A percentile compares a stretch with the other conserved stretches of the same genome.
Conservation (phyloP, 2,888 invertebrate genomes). For the Synergus laeviventris region DNA sequence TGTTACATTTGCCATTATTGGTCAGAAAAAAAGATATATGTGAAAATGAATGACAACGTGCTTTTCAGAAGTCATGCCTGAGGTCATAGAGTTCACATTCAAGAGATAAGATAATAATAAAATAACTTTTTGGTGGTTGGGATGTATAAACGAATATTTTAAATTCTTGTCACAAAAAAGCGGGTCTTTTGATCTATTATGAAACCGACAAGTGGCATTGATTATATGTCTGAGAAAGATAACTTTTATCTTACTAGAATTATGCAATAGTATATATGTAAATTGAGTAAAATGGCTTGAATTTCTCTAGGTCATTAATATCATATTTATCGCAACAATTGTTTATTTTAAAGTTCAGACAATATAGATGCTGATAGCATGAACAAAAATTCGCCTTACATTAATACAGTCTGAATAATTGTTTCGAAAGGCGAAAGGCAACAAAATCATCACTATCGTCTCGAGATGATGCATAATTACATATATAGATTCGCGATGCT, state of each 20-base stretch:
- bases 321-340: constrained; percentile 1
- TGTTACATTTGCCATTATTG: not conserved
- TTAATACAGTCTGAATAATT: constrained; percentile 7
- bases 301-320: not conserved
- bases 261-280: no score
- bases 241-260: constrained; percentile 18
- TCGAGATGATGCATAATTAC: constrained; percentile 39
- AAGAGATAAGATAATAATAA: no score
- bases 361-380: not conserved
- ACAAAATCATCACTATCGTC: constrained; percentile 38
- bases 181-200: constrained; percentile 10
- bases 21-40: no score
- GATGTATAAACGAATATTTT: no score
- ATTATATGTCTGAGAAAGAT: constrained; percentile 6
- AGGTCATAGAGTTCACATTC: no score
- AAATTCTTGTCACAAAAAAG: no score
- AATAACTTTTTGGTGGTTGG: no score
- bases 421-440: constrained; percentile 27
- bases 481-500: constrained; percentile 40
- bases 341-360: not conserved
- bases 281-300: no score
- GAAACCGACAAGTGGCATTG: no score
- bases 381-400: not conserved
- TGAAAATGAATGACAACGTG: no score
- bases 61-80: no score